Percentiles rank a stretch among this genome's conserved stretches.
phyloP scores from a whole-genome alignment of 2,888 invertebrate species.

The Melipona bicolor region DNA sequence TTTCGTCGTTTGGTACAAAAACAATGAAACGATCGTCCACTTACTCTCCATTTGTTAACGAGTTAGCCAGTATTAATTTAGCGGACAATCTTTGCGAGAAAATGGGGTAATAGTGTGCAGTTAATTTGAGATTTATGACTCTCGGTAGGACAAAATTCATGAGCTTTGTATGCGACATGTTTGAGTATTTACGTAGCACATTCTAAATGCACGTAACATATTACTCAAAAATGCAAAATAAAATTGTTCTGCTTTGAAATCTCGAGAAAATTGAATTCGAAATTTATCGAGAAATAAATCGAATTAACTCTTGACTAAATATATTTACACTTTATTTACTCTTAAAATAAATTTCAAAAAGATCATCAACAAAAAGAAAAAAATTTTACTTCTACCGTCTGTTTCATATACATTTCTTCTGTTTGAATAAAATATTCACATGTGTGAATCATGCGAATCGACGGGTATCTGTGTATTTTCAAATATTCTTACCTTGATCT shows the following conservation, averaged over 20 bases:
- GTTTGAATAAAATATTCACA: conserved; percentile 1
- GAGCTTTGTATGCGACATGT: neutral
- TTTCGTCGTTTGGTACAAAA: neutral
- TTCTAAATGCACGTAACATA: neutral
- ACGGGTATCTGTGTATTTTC: neutral
- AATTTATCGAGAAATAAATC: neutral
- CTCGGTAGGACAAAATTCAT: neutral
- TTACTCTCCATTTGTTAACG: neutral
- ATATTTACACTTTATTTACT: neutral
- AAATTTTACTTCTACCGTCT: neutral
- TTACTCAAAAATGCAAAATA: too few species aligned
- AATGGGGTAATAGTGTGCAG: neutral
- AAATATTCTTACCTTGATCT: neutral
- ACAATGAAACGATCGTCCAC: neutral
- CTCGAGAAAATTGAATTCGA: neutral
- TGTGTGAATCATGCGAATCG: neutral
- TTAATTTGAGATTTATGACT: neutral
- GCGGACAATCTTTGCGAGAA: neutral
- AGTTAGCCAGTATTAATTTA: neutral
- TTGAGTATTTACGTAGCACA: neutral
- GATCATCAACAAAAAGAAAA: neutral
- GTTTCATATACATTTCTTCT: neutral
- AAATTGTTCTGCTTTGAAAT: too few species aligned
- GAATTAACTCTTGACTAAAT: neutral
- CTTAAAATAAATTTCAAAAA: neutral